These are phyloP conservation scores for Megatriorchis doriae DNA, from an alignment of 2,113 vertebrate species.

Conservation along the genomic window DNA sequence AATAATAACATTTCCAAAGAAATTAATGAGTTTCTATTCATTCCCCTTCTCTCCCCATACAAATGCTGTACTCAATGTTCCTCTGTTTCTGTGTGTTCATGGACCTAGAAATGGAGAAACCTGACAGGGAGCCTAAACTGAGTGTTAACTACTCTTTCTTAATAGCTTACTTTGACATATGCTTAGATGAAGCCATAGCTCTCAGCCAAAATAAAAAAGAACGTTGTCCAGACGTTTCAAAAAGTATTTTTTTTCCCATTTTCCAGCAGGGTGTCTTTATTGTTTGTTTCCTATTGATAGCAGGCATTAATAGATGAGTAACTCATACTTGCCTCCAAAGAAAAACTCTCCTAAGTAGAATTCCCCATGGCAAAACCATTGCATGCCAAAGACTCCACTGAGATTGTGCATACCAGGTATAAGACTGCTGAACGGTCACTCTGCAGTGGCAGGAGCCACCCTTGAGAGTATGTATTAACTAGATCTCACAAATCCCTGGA, in stretches of 20 bases:
- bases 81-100: background rate
- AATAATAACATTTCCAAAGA: background rate
- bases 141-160: background rate
- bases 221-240: background rate
- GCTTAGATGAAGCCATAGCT: background rate
- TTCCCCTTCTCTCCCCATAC: background rate
- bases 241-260: rapidly evolving
- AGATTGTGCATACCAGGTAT: background rate
- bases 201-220: background rate
- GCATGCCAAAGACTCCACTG: background rate
- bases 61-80: background rate
- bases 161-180: background rate
- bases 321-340: background rate
- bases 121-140: background rate
- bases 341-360: background rate
- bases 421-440: background rate
- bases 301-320: background rate
- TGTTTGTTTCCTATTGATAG: background rate
- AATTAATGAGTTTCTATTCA: background rate
- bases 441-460: background rate
- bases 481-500: background rate
- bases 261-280: background rate
- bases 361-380: background rate
- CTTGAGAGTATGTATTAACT: background rate
- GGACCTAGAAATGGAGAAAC: background rate